Evolutionary conservation across 1,140 invertebrate genomes (phyloP), one percentile per base, ranked within the genome.

Genomic region (Metopolophium dirhodum): DNA sequence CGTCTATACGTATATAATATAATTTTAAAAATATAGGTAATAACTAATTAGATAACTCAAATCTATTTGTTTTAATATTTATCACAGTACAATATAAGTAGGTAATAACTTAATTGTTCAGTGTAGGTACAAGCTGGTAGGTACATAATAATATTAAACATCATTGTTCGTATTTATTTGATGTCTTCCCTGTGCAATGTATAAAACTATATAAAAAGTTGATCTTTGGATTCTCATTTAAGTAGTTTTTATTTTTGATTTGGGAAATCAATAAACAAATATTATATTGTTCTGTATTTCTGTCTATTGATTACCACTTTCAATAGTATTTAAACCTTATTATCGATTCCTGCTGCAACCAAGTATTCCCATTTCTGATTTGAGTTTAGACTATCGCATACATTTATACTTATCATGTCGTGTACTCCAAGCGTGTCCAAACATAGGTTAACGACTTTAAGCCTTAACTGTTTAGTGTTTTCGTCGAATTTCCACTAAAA

Each of bases 391-490:
- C 11, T 51, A 45, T 93, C 91, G 30, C 91, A 93, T 9, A 93
- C 91, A 57, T 86, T 93, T 41, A 93, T 35, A 83, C 68, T 83
- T 87, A 88, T 41, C 49, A 54, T 93, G 49, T 93, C 91, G 93
- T 96, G 96, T 35, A 96, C 96, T 91, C 96, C 96, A 94, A 96
- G 95, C 77, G 98, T 97, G 95, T 99, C 98, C 54, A 99, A 95
- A 95, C 98, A 99, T 11, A 98, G 96, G 54, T 97, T 97, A 30
- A 97, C 96, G 93, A 96, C 96, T 14, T 96, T 96, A 95, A 98
- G 97, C 51, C 97, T 96, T 91, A 99, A 96, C 68, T 98, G 95
- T 1, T 96, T 96, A 18, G 97, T 97, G 30, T 95, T 95, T 86
- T 97, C 96, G 2, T 96, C 96, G 94, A 97, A 96, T 86, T 96